Percentiles rank a stretch among this genome's conserved stretches.
These are phyloP conservation scores for Mechanitis messenoides DNA, from an alignment of 2,888 invertebrate species.

Conservation along the genomic window DNA sequence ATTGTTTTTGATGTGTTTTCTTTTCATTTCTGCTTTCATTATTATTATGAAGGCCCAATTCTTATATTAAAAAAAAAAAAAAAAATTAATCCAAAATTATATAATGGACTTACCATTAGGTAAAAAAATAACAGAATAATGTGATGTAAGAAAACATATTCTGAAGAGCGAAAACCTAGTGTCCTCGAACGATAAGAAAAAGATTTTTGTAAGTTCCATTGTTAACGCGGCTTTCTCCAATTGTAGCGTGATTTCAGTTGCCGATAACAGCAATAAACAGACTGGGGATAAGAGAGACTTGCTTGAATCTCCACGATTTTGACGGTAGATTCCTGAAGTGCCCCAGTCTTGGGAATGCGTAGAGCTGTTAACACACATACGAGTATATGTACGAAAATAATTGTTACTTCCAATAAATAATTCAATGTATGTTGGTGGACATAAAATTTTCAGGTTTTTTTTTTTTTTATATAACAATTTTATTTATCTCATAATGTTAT, in stretches of 20 bases:
- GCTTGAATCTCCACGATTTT: slow-evolving; percentile 27
- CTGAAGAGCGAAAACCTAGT: not conserved
- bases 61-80: too few species aligned
- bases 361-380: slow-evolving; percentile 14
- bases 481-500: too few species aligned
- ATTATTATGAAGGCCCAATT: too few species aligned
- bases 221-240: slow-evolving; percentile 13
- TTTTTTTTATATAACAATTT: too few species aligned
- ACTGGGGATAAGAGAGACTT: slow-evolving; percentile 24
- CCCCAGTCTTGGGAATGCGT: slow-evolving; percentile 8
- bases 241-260: slow-evolving; percentile 15
- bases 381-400: not conserved
- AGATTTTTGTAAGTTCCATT: slow-evolving; percentile 16
- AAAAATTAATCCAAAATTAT: too few species aligned
- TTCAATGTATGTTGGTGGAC: too few species aligned
- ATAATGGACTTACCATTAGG: too few species aligned
- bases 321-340: slow-evolving; percentile 22
- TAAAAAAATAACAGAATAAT: not conserved
- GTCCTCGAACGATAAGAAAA: not conserved
- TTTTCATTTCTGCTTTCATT: too few species aligned
- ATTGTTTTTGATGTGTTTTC: too few species aligned
- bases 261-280: slow-evolving; percentile 35
- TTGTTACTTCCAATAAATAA: not conserved
- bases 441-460: too few species aligned
- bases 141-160: not conserved